Evolutionary conservation across 2,113 vertebrate species (phyloP).

Genomic region (Malaclemys terrapin): DNA sequence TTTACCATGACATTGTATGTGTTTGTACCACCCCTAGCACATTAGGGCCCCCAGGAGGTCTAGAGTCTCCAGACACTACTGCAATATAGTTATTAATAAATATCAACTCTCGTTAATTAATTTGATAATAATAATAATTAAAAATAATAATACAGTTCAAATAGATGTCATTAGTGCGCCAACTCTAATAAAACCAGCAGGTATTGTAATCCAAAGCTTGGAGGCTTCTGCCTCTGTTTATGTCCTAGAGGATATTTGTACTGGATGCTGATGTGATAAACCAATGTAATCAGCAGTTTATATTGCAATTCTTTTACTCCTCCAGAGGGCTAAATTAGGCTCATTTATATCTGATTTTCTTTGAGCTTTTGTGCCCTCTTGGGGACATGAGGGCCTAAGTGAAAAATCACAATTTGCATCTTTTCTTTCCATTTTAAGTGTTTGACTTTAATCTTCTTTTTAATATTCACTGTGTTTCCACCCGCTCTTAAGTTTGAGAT

Average conservation of each 20-base stretch:
- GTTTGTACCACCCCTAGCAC: background rate
- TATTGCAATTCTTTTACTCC: background rate
- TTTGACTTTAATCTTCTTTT: background rate
- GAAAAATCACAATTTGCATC: background rate
- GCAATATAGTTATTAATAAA: background rate
- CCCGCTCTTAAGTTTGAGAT: background rate
- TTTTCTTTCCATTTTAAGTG: background rate
- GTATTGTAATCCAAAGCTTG: background rate
- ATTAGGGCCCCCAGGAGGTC: background rate
- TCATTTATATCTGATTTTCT: background rate
- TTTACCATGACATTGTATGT: background rate
- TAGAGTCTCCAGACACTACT: background rate
- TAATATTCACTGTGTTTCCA: background rate
- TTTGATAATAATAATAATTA: too few species aligned
- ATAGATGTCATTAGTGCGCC: background rate
- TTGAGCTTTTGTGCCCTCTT: background rate
- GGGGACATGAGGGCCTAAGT: background rate
- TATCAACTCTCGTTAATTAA: background rate
- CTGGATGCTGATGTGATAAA: background rate
- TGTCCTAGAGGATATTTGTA: background rate
- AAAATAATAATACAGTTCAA: background rate
- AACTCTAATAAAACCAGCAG: accelerated
- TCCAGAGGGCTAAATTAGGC: background rate
- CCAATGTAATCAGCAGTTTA: background rate
- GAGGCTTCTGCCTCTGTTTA: background rate